Evolutionary conservation across 2,888 invertebrate species (phyloP), one percentile per base, ranked within the genome.

Genomic region (Ditylenchus weischeri): DNA sequence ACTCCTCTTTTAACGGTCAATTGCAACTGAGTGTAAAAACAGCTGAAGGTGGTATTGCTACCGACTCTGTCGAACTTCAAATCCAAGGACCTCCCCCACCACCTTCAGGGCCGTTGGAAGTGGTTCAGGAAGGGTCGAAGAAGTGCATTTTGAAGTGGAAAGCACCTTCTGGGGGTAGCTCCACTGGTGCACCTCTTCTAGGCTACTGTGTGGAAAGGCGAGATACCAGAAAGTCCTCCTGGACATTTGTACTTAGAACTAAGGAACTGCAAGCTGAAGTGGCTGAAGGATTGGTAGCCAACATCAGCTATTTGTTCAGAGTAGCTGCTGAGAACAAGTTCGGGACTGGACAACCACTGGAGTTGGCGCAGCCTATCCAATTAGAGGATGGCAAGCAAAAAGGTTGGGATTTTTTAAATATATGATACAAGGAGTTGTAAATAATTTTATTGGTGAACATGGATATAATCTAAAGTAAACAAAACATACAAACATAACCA

Each of bases 261-360:
- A 72, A 76, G 2, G 76, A 74, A 29, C 36, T 65, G 13, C 23
- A 47, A 11, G 62, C 69, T 38, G 49, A 64, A 78, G 54, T 77
- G n/a, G 62, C 21, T 23, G 48, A 13, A 47, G 29, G 43, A 7
- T 47, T 62, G 47, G 64, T 67, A 15, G 48, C n/a, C 85, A 92
- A 93, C 6, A 90, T 90, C 75, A 93, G 94, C 83, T 95, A 94
- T 84, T 90, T 91, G 79, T 98, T 98, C 89, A 89, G 98, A 72
- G 90, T 98, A 23, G 89, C 91, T 77, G 96, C 95, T 6, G 90
- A 93, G 70, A 98, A 88, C 77, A 85, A 85, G 43, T 83, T 85
- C 15, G 87, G 87, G 13, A 83, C 84, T 36, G 86, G 87, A 57
- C 84, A 85, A 29, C 85, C 87, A 11, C 35, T 59, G 36, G 36